Percentiles rank a stretch among this genome's conserved stretches.
phyloP scores from a whole-genome alignment of 2,888 invertebrate species.

The Athrips mouffetella region DNA sequence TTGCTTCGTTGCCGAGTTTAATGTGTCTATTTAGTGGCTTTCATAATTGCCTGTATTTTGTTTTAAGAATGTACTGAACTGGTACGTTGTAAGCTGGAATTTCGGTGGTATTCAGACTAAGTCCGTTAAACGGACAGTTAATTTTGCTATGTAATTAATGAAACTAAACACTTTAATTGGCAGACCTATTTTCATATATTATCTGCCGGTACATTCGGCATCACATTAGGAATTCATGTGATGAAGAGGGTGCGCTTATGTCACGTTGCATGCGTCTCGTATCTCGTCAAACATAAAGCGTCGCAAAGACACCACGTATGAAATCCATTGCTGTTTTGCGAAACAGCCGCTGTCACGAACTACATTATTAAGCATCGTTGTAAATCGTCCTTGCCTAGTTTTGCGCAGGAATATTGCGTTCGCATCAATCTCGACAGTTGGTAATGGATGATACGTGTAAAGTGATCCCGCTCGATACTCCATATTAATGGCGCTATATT shows the following conservation, averaged over 20 bases:
- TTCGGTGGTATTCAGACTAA: background rate
- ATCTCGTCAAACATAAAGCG: background rate
- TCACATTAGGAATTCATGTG: background rate
- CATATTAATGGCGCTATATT: constrained; percentile 7
- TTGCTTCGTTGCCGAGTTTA: background rate
- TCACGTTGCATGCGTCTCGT: background rate
- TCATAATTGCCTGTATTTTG: constrained; percentile 12
- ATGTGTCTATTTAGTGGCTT: constrained; percentile 10
- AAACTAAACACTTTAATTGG: too few relatives aligned
- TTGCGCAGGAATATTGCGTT: too few relatives aligned
- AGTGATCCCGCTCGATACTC: background rate
- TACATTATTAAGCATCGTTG: too few relatives aligned
- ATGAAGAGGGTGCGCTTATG: background rate
- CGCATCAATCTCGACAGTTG: background rate
- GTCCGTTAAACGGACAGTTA: too few relatives aligned
- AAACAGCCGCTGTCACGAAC: too few relatives aligned
- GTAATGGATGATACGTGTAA: constrained; percentile 7
- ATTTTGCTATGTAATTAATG: too few relatives aligned
- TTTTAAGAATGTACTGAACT: constrained; percentile 2
- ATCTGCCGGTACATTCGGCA: too few relatives aligned
- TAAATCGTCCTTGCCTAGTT: too few relatives aligned
- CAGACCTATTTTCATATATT: too few relatives aligned
- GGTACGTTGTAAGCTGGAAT: background rate
- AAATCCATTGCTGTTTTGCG: too few relatives aligned
- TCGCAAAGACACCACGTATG: too few relatives aligned